Evolutionary conservation across 2,797 vertebrate species (phyloP), one percentile per base, ranked within the genome.

Genomic region (Sebastes taczanowskii): DNA sequence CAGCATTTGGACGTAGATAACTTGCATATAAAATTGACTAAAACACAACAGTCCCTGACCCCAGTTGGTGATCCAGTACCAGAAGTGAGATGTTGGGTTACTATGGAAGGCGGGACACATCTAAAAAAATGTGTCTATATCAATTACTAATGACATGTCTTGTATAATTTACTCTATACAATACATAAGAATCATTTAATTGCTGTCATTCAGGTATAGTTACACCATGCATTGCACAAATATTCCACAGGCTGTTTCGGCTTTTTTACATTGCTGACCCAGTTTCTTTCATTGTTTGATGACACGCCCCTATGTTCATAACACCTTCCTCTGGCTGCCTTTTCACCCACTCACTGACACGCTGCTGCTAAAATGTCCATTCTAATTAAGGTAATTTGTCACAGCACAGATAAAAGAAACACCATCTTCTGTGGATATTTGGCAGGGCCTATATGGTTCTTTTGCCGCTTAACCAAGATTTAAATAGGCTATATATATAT

Each of bases 241-340:
- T 52, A 35, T 60, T 60, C 64, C 42, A 52, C 29, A 32, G 62
- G 49, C 29, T 82, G 67, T 75, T 82, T 74, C 58, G 65, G 30
- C 42, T 69, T 78, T 78, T 78, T 78, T 78, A 67, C 70, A 65
- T 80, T 75, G 70, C 80, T 91, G 89, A 93, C 91, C 87, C 79
- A 91, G 66, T 90, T 93, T 89, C 60, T 78, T 6, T 73, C 22
- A 74, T 85, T 86, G 83, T 68, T 77, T 82, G 29, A 25, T 82
- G 89, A 90, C 88, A 89, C 75, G 16, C 87, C 85, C 74, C 83
- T 84, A 64, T 74, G 42, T 78, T 74, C 59, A 77, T 42, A 76
- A 64, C 74, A 73, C 78, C 73, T 82, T 71, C 29, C 16, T 76
- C 71, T 61, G 6, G 22, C 53, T 69, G 61, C 58, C 53, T 72